phyloP scores from a whole-genome alignment of 2,797 vertebrate species.

The Clarias fuscus region DNA sequence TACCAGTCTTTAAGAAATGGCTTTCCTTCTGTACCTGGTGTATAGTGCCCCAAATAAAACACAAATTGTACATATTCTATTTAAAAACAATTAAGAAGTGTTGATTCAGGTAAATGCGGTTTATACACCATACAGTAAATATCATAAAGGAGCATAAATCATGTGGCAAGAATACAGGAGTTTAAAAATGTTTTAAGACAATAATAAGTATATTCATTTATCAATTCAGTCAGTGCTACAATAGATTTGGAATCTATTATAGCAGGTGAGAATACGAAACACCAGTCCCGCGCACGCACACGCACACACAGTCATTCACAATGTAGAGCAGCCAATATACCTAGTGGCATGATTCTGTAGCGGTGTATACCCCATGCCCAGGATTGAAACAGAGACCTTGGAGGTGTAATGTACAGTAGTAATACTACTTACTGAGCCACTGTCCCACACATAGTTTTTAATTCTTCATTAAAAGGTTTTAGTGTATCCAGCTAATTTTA shows the following conservation, averaged over 20 bases:
- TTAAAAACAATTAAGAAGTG: not conserved
- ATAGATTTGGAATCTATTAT: not conserved
- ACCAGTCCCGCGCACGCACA: not conserved
- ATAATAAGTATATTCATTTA: not conserved
- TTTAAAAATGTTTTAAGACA: not conserved
- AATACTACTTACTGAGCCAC: not conserved
- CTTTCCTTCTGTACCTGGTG: not conserved
- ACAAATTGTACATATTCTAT: not conserved
- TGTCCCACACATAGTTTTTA: not conserved
- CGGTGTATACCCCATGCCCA: not conserved
- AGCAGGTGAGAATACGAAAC: not conserved
- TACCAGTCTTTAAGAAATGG: not conserved
- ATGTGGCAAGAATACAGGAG: not conserved
- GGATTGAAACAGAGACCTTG: not conserved
- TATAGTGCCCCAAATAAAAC: not conserved
- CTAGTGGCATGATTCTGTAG: not conserved
- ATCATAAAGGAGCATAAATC: not conserved
- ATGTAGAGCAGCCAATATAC: not conserved
- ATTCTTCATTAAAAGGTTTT: not conserved
- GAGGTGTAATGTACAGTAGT: not conserved
- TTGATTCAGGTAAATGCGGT: not conserved
- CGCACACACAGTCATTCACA: not conserved
- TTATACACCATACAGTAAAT: not conserved
- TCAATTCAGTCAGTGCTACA: not conserved
- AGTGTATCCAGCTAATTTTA: not conserved